Evolutionary conservation across 2,113 vertebrate species (phyloP), one percentile per base, ranked within the genome.

Genomic region (Pelecanoides urinatrix): DNA sequence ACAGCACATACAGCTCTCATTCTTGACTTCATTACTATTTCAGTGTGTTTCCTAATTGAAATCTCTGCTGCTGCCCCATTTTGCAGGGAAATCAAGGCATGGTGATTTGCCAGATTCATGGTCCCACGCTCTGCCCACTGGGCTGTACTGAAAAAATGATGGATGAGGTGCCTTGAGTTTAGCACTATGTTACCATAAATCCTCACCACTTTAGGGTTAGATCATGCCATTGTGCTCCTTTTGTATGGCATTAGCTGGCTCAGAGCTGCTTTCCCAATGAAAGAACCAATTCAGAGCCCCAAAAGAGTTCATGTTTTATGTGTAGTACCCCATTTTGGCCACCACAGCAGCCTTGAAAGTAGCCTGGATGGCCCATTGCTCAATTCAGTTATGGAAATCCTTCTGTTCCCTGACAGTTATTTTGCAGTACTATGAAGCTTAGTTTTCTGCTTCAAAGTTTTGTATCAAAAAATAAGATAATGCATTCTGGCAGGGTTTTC

Each of bases 401-500:
- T 90, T 71, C 84, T 73, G 67, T 83, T 78, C 78, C 62, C 78
- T 88, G 89, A 72, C 75, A 88, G 61, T 75, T 92, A 75, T 65
- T 93, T 55, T 84, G 34, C 61, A 52, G 45, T 61, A 79, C 71
- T 61, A 70, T 5, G 49, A 95, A 90, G 87, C 92, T 93, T 72
- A 89, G 53, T 75, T 83, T 90, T 92, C 72, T 63, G 76, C 63
- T 95, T 96, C 89, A 71, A 90, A 97, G 90, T 97, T 96, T 92
- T 58, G 78, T 59, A 94, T 55, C 72, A 53, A 88, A 86, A 96
- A 96, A 92, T 68, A 88, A 95, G 45, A 65, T 96, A 94, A 97
- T 82, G 40, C 91, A 79, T 97, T 90, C 87, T 96, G 96, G 87
- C 95, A 97, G 91, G 84, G 79, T 96, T 94, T 96, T 93, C 89